Evolutionary conservation across 2,888 invertebrate genomes (phyloP).

Genomic region (Lepidonotus clava): DNA sequence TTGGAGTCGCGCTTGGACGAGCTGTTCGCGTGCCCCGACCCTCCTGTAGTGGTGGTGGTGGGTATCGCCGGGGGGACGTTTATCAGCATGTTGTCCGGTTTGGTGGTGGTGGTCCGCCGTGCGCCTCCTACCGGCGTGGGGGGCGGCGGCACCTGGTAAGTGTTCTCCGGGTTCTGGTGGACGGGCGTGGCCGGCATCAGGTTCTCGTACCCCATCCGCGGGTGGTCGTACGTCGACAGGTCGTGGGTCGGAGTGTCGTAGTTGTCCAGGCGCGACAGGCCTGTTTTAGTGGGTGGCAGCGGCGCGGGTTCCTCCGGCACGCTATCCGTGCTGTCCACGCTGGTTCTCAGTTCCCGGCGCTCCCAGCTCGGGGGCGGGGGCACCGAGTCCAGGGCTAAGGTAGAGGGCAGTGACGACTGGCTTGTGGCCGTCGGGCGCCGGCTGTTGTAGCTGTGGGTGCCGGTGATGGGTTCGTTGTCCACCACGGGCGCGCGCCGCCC

Average conservation of each 20-base stretch:
- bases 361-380: constrained; percentile 53
- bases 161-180: neutral
- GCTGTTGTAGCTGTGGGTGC: neutral
- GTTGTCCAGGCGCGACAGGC: neutral
- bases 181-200: neutral
- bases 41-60: too few species aligned
- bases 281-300: constrained; percentile 68
- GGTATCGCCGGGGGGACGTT: neutral
- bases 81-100: neutral
- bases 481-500: neutral
- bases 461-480: neutral
- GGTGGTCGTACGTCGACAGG: constrained; percentile 30
- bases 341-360: constrained; percentile 58
- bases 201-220: constrained; percentile 29
- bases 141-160: constrained; percentile 15
- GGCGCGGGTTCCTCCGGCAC: constrained; percentile 75
- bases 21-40: too few species aligned
- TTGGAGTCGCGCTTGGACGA: constrained; percentile 30
- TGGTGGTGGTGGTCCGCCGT: neutral
- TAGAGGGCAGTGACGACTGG: neutral
- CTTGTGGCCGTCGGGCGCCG: neutral
- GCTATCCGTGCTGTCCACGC: constrained; percentile 70
- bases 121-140: neutral
- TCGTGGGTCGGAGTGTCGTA: neutral
- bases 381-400: constrained; percentile 12